Evolutionary conservation across 64 coral and sea anemone genomes (phyloP).

Genomic region (Montipora sp.): DNA sequence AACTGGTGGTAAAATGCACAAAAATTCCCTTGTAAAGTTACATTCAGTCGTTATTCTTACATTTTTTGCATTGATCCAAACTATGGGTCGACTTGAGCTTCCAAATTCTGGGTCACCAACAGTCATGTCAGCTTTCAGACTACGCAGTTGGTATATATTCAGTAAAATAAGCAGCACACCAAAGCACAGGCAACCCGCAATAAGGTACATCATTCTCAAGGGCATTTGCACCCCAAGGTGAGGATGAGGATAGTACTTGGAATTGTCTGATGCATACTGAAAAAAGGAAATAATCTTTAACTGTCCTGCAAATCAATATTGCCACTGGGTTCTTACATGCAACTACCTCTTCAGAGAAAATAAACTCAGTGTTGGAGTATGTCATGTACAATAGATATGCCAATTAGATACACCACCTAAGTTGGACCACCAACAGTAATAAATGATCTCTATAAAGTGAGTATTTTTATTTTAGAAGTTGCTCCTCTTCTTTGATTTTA

Average conservation of each 20-base stretch:
- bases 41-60: conserved; percentile 46
- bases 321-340: no score
- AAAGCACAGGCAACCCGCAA: conserved; percentile 72
- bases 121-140: conserved; percentile 53
- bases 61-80: conserved; percentile 85
- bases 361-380: no score
- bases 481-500: no score
- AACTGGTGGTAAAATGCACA: no score
- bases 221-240: conserved; percentile 49
- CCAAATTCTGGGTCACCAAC: conserved; percentile 58
- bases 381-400: no score
- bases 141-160: conserved; percentile 86
- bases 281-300: neutral
- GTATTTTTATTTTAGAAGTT: no score
- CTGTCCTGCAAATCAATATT: neutral
- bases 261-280: conserved; percentile 44
- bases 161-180: conserved; percentile 78
- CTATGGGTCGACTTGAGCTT: conserved; percentile 61
- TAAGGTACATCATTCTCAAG: conserved; percentile 47
- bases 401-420: no score
- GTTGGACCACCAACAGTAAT: no score
- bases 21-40: no score
- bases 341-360: no score
- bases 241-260: conserved; percentile 47
- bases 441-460: no score